Base-by-base conservation (phyloP, 2,888 invertebrate genomes). In the Erpobdella octoculata region DNA sequence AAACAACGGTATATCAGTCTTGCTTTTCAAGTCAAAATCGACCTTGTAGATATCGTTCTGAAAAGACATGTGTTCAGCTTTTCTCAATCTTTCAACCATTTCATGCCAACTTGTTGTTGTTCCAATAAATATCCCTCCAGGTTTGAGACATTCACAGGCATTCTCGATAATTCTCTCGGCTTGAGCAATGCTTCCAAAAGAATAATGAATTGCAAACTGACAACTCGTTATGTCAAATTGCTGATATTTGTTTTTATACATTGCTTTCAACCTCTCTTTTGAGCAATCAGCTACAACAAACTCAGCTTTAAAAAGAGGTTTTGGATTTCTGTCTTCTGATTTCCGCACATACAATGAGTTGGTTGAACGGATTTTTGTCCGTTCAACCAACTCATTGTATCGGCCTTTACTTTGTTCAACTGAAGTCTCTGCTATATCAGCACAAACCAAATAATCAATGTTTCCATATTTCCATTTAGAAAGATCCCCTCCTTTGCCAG, bases 401-500 rank as follows among this genome's bases (percentile, higher is more conserved):
- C 98, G 87, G 15, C 86, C 86, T 80, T 90, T 87, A 81, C 95
- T 94, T 79, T 97, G 94, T 75, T 93, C 89, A 36, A 98, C 88
- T 0, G 96, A 94, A 0, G 92, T 89, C 59, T 89, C 89, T 0
- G 98, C 97, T 78, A 98, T 93, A 83, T 98, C 86, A 85, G 76
- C 9, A 79, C 53, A 53, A 5, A 28, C 89, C 25, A 93, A 86
- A 83, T 91, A 90, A 1, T 88, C 87, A 67, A 94, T 90, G 85
- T 69, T 88, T 18, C 83, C 90, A 81, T 91, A 92, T 88, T 93
- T 80, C 82, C 97, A 99, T 84, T 99, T 99, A n/a, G 91, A 86
- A 41, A 98, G 86, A 83, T 99, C 98, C 1, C 98, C 98, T 28
- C 98, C 98, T 86, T 99, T 99, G 0, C 98, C 98, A 82, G 95